A percentile compares a stretch with the other conserved stretches of the same genome.
Evolutionary conservation across 2,113 vertebrate species (phyloP).

Genomic region (Grammomys surdaster): DNA sequence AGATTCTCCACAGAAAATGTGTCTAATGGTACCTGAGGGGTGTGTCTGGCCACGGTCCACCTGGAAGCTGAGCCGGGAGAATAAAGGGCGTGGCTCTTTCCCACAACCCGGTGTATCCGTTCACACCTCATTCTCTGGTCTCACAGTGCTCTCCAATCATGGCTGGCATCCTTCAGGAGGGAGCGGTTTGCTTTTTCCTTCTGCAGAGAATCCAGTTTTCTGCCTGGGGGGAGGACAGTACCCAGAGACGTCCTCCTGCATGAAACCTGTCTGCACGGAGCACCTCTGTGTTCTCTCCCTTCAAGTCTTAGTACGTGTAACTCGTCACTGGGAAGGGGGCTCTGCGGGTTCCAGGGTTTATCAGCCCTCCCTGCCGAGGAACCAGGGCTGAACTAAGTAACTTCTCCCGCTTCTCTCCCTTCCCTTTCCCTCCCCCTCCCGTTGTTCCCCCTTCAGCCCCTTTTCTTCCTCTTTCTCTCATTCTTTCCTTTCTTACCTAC

Average conservation of each 20-base stretch:
- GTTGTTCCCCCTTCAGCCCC: no score
- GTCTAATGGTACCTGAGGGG: background rate
- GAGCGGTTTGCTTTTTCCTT: background rate
- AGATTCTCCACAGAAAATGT: background rate
- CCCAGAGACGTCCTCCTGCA: background rate
- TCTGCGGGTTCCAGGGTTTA: background rate
- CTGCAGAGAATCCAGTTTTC: background rate
- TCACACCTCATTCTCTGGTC: background rate
- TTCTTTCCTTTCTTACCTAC: no score
- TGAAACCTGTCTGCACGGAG: background rate
- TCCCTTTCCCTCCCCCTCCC: no score
- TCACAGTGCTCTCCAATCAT: rapidly evolving
- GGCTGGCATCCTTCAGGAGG: background rate
- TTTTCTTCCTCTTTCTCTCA: no score
- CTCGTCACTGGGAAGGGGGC: background rate
- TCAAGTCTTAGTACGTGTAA: background rate
- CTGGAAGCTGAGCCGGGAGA: background rate
- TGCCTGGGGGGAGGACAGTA: background rate
- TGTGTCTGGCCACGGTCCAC: background rate
- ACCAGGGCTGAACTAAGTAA: background rate
- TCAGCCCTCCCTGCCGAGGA: background rate
- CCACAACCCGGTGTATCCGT: background rate
- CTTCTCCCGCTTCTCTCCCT: background rate
- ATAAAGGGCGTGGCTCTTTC: no score
- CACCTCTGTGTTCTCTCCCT: background rate